Base-by-base conservation (phyloP, 2,113 vertebrate genomes). In the Burhinus bistriatus region DNA sequence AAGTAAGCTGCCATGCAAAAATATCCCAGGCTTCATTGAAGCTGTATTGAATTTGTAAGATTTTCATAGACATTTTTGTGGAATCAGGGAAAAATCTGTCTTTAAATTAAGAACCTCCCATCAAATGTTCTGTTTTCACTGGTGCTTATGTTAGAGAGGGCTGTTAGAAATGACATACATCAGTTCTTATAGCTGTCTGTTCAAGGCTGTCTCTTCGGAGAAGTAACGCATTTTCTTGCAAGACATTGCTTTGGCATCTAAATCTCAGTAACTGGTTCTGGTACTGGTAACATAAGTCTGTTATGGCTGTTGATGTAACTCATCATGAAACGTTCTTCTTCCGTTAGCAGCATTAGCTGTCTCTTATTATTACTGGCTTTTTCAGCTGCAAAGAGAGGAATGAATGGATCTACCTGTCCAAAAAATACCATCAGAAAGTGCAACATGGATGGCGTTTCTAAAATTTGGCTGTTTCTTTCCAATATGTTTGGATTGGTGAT, bases 261-360 rank as follows among this genome's bases (percentile, higher is more conserved):
- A 95, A 94, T 87, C 93, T 96, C 89, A 84, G 95, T 94, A 96
- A 17, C 94, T 93, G 96, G 91, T 97, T 94, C 91, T 71, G 84
- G 69, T 96, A 93, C 91, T 96, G 93, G 91, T 94, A 96, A 57
- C 95, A 96, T 96, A 97, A 97, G 96, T 94, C 81, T 91, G 47
- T 89, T 93, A 52, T 0, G 86, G 91, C 93, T 96, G 91, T 84
- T 96, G 95, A 97, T 85, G 61, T 97, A 95, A 96, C 87, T 91
- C 84, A 69, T 82, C 36, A 3, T 91, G 95, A 97, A 96, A 40
- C 45, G 2, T 78, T 89, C 58, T 89, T 90, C 69, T 93, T 96
- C 77, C 87, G 87, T 91, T 91, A 82, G 89, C 93, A 96, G 73
- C 77, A 47, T 91, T 89, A 79, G 93, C 95, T 97, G 95, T 97